These are phyloP conservation scores for Seira musarum DNA, from an alignment of 2,888 invertebrate species.

Conservation along the genomic window DNA sequence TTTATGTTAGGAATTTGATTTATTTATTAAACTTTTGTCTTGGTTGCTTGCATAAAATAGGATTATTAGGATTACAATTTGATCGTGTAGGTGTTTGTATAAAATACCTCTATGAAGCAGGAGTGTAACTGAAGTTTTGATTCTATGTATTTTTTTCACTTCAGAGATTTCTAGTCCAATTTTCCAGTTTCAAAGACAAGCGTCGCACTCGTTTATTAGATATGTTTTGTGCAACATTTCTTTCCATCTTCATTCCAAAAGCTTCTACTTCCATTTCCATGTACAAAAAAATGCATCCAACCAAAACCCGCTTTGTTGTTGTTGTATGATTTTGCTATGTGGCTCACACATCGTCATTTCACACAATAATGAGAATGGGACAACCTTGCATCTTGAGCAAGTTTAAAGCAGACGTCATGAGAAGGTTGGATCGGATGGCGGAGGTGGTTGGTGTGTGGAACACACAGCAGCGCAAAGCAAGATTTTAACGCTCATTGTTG, in stretches of 20 bases:
- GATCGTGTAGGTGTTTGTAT: no score
- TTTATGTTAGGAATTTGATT: no score
- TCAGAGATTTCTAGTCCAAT: no score
- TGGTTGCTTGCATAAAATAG: no score
- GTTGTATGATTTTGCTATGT: no score
- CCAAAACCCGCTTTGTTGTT: neutral
- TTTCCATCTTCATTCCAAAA: constrained; percentile 2
- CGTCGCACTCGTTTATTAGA: neutral
- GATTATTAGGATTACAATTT: no score
- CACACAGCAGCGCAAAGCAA: neutral
- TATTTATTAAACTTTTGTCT: no score
- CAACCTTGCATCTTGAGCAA: neutral
- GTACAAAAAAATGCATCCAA: neutral
- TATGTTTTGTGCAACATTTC: neutral
- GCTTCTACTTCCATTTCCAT: neutral
- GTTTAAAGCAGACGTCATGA: constrained; percentile 2
- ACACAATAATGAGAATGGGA: neutral
- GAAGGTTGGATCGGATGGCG: constrained; percentile 7
- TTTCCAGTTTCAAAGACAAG: neutral
- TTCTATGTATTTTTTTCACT: no score
- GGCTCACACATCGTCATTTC: neutral
- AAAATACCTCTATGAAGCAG: no score
- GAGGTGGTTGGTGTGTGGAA: neutral
- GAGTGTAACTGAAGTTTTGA: no score
- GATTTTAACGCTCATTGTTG: no score